Evolutionary conservation across 2,113 vertebrate species (phyloP).

Genomic region (Myocastor coypus): DNA sequence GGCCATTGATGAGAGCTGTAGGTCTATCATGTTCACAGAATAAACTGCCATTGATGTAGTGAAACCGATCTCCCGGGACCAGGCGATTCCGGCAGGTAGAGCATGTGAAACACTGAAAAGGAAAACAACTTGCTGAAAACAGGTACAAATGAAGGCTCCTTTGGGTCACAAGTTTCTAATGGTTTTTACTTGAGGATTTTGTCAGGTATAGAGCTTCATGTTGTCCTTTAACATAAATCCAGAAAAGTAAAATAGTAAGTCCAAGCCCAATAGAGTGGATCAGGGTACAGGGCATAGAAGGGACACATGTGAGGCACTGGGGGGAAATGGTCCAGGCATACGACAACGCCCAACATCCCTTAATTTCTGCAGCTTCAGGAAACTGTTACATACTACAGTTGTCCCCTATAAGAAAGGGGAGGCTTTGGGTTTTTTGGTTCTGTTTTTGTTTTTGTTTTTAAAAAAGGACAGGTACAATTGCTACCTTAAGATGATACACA

Average conservation of each 20-base stretch:
- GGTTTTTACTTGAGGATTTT: slow-evolving; percentile 72
- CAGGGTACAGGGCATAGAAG: neutral
- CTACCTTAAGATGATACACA: slow-evolving; percentile 99
- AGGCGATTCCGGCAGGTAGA: slow-evolving; percentile 99
- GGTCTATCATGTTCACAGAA: slow-evolving; percentile 99
- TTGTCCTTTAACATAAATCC: slow-evolving; percentile 21
- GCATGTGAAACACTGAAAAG: slow-evolving; percentile 98
- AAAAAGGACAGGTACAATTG: neutral
- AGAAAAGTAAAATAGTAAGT: neutral
- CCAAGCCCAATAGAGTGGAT: neutral
- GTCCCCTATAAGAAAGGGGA: neutral
- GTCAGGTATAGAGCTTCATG: slow-evolving; percentile 63
- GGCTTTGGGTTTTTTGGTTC: too few relatives aligned
- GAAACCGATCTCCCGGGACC: slow-evolving; percentile 98
- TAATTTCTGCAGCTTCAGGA: neutral
- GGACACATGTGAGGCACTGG: fast-evolving
- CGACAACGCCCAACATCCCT: neutral
- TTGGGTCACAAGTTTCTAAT: slow-evolving; percentile 77
- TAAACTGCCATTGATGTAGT: slow-evolving; percentile 99
- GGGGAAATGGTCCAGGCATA: neutral
- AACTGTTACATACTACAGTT: neutral
- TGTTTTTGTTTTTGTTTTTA: neutral
- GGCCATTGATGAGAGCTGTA: slow-evolving; percentile 99
- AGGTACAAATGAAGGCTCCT: slow-evolving; percentile 79
- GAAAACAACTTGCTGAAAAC: slow-evolving; percentile 83